Base-by-base conservation (phyloP, 1,140 invertebrate genomes). In the Trichogramma pretiosum region DNA sequence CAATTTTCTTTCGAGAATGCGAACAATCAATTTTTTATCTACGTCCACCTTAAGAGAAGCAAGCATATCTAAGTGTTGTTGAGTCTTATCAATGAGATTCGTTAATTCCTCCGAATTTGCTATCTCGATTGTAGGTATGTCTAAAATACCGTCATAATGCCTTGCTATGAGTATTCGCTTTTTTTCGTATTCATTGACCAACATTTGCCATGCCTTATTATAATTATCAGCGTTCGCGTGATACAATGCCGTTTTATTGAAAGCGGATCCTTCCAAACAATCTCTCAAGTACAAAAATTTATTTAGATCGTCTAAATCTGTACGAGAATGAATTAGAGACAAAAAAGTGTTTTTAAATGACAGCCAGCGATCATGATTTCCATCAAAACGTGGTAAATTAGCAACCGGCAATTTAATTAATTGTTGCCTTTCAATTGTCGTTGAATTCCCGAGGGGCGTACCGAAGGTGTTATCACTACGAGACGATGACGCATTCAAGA, bases 1-100 rank as follows among this genome's bases (percentile, higher is more conserved):
- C 9, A 53, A 14, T 43, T 53, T 50, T 32, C 38, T 28, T 13
- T 42, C 40, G 17, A 42, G 18, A 32, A 24, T 42, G 11, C 19
- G 24, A 9, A 42, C 40, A 4, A 53, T 5, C 1, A 49, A 33
- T 18, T 46, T 33, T 13, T 46, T 30, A 1, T 17, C 11, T 9
- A 49, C 23, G 11, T 37, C 24, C 2, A 49, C 22, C 5, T 24
- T 28, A 2, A 53, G 26, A 4, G 42, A 2, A 3, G 22, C n/a
- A 8, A 53, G 10, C 2, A 32, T 36, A 1, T 21, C 11, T 3
- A 53, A n/a, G 19, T 54, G 44, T 36, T 47, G 44, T 10, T 44
- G 44, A 1, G 39, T 32, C 17, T 54, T 40, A 10, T 50, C 48
- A 2, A 48, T 48, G n/a, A 54, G n/a, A 8, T 14, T 14, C 11